Conservation (phyloP, 1,140 invertebrate genomes). For the Vanessa atalanta region DNA sequence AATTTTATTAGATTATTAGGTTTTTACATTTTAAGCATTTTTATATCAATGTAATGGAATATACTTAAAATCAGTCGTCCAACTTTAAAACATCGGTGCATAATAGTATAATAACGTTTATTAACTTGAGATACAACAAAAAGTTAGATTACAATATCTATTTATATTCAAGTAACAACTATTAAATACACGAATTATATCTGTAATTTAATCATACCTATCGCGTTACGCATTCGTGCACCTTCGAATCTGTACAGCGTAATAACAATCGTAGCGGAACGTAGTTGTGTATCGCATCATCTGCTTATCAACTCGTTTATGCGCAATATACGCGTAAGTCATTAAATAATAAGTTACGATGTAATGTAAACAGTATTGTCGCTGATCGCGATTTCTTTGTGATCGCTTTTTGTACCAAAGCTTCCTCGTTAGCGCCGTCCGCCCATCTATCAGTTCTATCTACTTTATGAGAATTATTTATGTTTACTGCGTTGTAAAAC, state of each 20-base stretch:
- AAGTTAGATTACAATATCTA: no score
- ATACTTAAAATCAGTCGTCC: no score
- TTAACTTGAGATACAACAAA: no score
- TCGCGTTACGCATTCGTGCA: slow-evolving; percentile 48
- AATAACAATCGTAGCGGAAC: slow-evolving; percentile 45
- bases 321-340: slow-evolving; percentile 48
- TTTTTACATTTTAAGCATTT: no score
- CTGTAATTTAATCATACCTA: slow-evolving; percentile 1
- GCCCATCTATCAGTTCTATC: slow-evolving; percentile 76
- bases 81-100: no score
- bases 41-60: no score
- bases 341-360: slow-evolving; percentile 58
- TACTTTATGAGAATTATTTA: slow-evolving; percentile 79
- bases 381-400: slow-evolving; percentile 39
- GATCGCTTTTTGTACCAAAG: slow-evolving; percentile 48
- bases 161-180: background rate
- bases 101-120: no score
- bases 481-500: slow-evolving; percentile 71
- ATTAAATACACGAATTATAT: slow-evolving; percentile 1
- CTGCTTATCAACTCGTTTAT: slow-evolving; percentile 49
- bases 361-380: slow-evolving; percentile 41
- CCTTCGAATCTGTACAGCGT: slow-evolving; percentile 24
- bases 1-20: no score
- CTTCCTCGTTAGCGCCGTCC: slow-evolving; percentile 64
- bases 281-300: slow-evolving; percentile 55